These are phyloP conservation scores for Charaxes varanes DNA, from an alignment of 1,140 invertebrate genomes.

Conservation along the genomic window DNA sequence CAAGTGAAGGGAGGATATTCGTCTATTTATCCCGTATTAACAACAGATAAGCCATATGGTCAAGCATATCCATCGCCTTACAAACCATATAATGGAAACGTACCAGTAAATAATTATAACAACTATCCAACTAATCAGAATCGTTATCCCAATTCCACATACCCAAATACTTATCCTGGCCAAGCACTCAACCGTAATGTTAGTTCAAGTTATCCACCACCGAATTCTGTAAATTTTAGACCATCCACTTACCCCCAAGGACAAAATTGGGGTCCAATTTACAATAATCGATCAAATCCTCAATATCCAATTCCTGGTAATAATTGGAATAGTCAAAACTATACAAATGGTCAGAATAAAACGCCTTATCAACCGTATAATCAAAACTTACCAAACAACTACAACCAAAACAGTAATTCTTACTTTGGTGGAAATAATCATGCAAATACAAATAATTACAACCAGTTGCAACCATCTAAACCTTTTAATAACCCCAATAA, in stretches of 20 bases:
- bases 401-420: no score
- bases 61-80: neutral
- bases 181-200: slow-evolving; percentile 6
- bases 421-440: no score
- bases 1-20: slow-evolving; percentile 21
- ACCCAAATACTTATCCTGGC: neutral
- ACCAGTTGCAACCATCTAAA: no score
- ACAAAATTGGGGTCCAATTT: slow-evolving; percentile 1
- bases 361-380: neutral
- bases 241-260: no score
- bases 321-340: neutral
- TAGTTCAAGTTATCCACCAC: neutral
- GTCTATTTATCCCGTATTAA: slow-evolving; percentile 13
- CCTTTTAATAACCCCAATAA: no score
- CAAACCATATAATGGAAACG: neutral
- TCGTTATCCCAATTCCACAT: neutral
- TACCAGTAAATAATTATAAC: neutral
- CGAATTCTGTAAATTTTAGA: neutral
- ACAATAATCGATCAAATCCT: neutral
- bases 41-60: neutral
- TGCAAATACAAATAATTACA: no score
- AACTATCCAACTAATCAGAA: neutral
- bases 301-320: neutral
- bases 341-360: no score
- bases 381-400: no score